Base-by-base conservation (phyloP, 2,113 vertebrate species). In the Pangasianodon gigas region DNA sequence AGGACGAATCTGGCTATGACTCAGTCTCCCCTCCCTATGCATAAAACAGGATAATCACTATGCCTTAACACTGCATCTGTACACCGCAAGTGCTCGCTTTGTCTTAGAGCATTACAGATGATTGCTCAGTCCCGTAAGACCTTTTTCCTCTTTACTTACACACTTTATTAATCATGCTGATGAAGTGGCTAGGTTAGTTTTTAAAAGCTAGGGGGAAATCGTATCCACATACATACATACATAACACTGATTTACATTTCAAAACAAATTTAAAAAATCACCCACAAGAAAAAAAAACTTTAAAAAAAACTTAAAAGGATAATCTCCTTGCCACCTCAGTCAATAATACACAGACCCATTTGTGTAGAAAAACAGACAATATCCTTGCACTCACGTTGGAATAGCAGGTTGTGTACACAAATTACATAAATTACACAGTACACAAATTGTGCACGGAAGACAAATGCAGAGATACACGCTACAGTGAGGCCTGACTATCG, bases 11-110 rank as follows among this genome's bases (percentile, higher is more conserved):
- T 74, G 79, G 86, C 86, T 65, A 77, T 21, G 79, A 90, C 54
- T 90, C 84, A 75, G 87, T 82, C 88, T 48, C 67, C 54, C 58
- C 65, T 37, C 82, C 65, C 62, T 21, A 65, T 52, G 58, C 71
- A 69, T 85, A 87, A 84, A 90, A 65, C 89, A 74, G 90, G 89
- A 91, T 87, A 88, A 89, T 80, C 84, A 80, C 81, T 52, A 87
- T 75, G 88, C 87, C 82, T 79, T 88, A 86, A 91, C 86, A 41
- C 2, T 8, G 62, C 44, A 80, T 89, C 90, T 71, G 71, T 84
- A 74, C 79, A 83, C 79, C 54, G 75, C 10, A 86, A 88, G 83
- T 48, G 75, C 81, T 87, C 65, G 9, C 62, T 82, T 88, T 87
- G 85, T 92, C 89, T 89, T 83, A n/a, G n/a, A 54, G 14, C 62